Conservation (phyloP, 2,797 vertebrate genomes). For the Sandelia bainsii region DNA sequence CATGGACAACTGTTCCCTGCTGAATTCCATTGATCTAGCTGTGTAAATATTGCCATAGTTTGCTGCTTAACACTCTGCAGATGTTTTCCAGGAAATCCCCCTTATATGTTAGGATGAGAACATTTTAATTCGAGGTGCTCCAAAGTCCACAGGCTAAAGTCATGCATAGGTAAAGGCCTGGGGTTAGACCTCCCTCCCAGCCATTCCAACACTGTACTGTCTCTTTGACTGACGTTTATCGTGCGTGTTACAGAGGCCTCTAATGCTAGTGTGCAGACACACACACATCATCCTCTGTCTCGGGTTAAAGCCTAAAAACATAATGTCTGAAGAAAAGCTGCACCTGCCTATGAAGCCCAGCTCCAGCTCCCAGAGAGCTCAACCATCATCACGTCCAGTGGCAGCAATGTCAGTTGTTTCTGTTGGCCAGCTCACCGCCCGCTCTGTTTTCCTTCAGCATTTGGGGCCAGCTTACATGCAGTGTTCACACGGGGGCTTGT, state of each 20-base stretch:
- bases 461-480: slow-evolving; percentile 26
- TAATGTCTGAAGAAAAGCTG: slow-evolving; percentile 10
- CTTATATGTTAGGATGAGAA: slow-evolving; percentile 34
- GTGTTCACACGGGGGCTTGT: slow-evolving; percentile 26
- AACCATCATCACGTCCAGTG: slow-evolving; percentile 26
- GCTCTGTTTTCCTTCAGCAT: slow-evolving; percentile 50
- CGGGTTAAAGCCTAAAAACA: slow-evolving; percentile 15
- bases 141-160: slow-evolving; percentile 46
- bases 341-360: slow-evolving; percentile 38
- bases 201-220: slow-evolving; percentile 19
- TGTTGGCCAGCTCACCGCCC: slow-evolving; percentile 30
- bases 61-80: slow-evolving; percentile 54
- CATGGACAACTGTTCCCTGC: slow-evolving; percentile 39
- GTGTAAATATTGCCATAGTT: slow-evolving; percentile 57
- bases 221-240: slow-evolving; percentile 35
- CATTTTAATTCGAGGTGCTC: slow-evolving; percentile 30
- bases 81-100: slow-evolving; percentile 62
- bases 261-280: slow-evolving; percentile 38
- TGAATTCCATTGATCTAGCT: slow-evolving; percentile 67
- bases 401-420: slow-evolving; percentile 56
- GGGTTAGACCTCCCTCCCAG: slow-evolving; percentile 3
- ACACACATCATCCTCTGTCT: slow-evolving; percentile 30
- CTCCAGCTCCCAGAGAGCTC: slow-evolving; percentile 25
- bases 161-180: slow-evolving; percentile 22
- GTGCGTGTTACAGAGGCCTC: slow-evolving; percentile 24